These are phyloP conservation scores for Choristoneura rosaceana DNA, from an alignment of 2,888 invertebrate species.

Conservation along the genomic window DNA sequence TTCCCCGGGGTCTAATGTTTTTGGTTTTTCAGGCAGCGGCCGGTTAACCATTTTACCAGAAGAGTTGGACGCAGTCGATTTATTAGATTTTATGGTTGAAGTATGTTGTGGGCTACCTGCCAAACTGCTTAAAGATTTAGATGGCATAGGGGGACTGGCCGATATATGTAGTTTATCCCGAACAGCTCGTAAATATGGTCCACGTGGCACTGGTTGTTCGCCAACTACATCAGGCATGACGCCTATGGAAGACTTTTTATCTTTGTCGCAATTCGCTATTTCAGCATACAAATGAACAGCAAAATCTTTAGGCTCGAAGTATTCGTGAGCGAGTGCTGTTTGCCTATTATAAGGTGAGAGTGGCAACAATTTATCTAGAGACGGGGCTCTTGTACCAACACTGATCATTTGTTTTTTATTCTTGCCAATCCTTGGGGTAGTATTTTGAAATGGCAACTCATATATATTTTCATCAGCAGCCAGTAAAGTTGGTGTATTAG, in stretches of 20 bases:
- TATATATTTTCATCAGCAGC: conserved; percentile 86
- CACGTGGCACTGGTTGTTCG: conserved; percentile 76
- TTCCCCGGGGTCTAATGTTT: conserved; percentile 66
- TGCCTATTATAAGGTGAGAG: conserved; percentile 77
- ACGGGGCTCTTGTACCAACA: conserved; percentile 86
- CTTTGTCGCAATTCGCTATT: conserved; percentile 79
- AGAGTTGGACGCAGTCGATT: conserved; percentile 70
- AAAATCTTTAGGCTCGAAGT: conserved; percentile 82
- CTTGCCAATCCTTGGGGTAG: conserved; percentile 68
- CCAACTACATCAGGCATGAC: conserved; percentile 77
- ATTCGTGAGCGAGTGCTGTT: conserved; percentile 77
- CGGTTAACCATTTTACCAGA: conserved; percentile 87
- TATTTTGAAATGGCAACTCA: conserved; percentile 85
- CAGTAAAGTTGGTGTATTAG: conserved; percentile 61
- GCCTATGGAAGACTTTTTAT: conserved; percentile 63
- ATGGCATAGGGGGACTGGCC: conserved; percentile 49
- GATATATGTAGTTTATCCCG: conserved; percentile 81
- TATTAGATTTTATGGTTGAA: conserved; percentile 65
- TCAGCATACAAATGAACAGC: conserved; percentile 87
- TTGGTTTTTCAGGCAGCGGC: conserved; percentile 89
- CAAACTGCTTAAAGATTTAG: conserved; percentile 56
- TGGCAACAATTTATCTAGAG: conserved; percentile 84
- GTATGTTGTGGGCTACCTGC: conserved; percentile 54
- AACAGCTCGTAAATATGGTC: conserved; percentile 87
- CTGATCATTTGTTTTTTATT: conserved; percentile 79